phyloP scores from a whole-genome alignment of 2,888 invertebrate genomes.

The Mechanitis messenoides region DNA sequence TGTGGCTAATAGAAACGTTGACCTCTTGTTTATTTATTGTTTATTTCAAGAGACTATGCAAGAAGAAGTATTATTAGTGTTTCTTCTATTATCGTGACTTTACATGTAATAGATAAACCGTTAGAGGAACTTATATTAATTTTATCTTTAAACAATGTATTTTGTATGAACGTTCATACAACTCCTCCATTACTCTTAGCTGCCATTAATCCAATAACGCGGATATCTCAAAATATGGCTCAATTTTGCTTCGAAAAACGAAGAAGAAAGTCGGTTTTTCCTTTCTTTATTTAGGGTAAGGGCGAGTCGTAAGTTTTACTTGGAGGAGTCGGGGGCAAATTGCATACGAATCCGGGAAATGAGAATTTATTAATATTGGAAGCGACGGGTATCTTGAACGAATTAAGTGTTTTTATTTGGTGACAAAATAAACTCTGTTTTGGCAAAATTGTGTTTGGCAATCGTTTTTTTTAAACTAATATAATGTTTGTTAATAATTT shows the following conservation, averaged over 20 bases:
- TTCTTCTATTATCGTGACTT: background rate
- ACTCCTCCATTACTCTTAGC: background rate
- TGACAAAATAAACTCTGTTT: conserved; percentile 33
- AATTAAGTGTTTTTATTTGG: conserved; percentile 62
- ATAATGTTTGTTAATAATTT: background rate
- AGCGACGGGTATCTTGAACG: conserved; percentile 45
- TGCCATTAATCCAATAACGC: conserved; percentile 39
- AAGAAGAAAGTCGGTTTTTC: conserved; percentile 39
- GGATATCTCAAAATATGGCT: conserved; percentile 46
- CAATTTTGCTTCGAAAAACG: conserved; percentile 53
- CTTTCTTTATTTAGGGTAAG: conserved; percentile 62
- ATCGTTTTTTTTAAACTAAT: background rate
- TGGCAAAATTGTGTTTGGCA: conserved; percentile 2
- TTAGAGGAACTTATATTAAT: too few species aligned
- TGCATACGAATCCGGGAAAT: conserved; percentile 68
- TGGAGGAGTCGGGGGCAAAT: conserved; percentile 64
- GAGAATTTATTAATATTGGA: conserved; percentile 76
- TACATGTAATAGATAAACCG: too few species aligned
- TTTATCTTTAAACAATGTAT: too few species aligned
- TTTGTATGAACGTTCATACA: background rate
- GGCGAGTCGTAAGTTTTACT: conserved; percentile 67
- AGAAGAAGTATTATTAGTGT: background rate
- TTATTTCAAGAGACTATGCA: conserved; percentile 10
- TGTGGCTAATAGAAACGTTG: conserved; percentile 30
- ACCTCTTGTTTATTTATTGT: conserved; percentile 27